Evolutionary conservation across 2,113 vertebrate species (phyloP), one percentile per base, ranked within the genome.

Genomic region (Lagenorhynchus albirostris): DNA sequence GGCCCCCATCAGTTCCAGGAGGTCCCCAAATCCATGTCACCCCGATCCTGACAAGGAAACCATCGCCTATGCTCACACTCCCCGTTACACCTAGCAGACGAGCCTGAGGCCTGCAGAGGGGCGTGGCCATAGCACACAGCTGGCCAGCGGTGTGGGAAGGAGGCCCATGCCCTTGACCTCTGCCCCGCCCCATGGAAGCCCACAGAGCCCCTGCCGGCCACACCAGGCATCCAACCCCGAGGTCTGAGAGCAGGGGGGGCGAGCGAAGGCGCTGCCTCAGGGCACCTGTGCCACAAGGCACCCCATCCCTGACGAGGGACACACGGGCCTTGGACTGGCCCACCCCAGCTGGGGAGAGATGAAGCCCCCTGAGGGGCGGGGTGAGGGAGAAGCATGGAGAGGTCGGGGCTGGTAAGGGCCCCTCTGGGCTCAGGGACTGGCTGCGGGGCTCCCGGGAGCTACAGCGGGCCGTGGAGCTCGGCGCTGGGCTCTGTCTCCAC

Each of bases 151-250:
- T 31, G 31, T 67, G 31, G 31, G 65, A 36, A 20, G 18, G n/a
- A 20, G 67, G n/a, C n/a, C 67, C n/a, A 4, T 21, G n/a, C 7
- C 36, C 47, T 50, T 18, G 44, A 11, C 33, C 44, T 15, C 79
- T 11, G 36, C 80, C 55, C 38, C 5, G 15, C 71, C 86, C 26
- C 21, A 1, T 21, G 0, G 65, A 38, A 15, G 25, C 86, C 58
- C 38, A 6, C 10, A 6, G 55, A 38, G 31, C 20, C 77, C 53
- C 53, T 10, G 79, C 53, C 33, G 12, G 12, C n/a, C 23, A 26
- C 8, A 4, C 6, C n/a, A 6, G 53, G 7, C 3, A 3, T n/a
- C 8, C 8, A 8, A 8, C 1, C 80, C 26, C 0, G 58, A 20
- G 36, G 38, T 58, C 80, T 31, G 80, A 31, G 2, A 17, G 26